Percentiles rank a stretch among this genome's conserved stretches.
Conservation (phyloP, 2,113 vertebrate species). For the Gymnarchus niloticus region DNA sequence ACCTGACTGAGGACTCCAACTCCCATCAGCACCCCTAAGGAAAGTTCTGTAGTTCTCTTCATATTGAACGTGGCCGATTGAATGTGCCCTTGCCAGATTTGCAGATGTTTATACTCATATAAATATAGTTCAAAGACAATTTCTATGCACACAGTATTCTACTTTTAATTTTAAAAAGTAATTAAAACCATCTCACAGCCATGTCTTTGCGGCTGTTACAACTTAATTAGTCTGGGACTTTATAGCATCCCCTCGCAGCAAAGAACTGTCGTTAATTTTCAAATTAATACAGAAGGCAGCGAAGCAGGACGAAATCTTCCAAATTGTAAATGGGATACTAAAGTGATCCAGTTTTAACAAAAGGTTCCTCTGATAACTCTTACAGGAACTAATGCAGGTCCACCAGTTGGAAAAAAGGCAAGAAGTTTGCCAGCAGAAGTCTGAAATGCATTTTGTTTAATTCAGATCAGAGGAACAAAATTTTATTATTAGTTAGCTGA, state of each 20-base stretch:
- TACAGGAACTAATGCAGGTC: background rate
- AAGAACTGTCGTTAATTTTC: conserved; percentile 51
- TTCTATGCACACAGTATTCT: conserved; percentile 41
- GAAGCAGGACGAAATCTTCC: conserved; percentile 41
- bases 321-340: conserved; percentile 52
- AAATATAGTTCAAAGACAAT: conserved; percentile 46
- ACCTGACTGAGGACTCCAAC: background rate
- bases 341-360: conserved; percentile 42
- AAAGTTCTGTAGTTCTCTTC: background rate
- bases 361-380: conserved; percentile 35
- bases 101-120: conserved; percentile 54
- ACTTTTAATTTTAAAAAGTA: conserved; percentile 60
- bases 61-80: background rate
- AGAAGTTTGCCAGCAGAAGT: background rate
- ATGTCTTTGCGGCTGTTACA: conserved; percentile 39
- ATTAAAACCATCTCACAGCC: conserved; percentile 61
- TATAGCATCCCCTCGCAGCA: conserved; percentile 45
- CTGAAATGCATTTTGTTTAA: too few species aligned
- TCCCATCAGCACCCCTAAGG: background rate
- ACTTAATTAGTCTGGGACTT: conserved; percentile 38
- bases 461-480: background rate
- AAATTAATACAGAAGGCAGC: conserved; percentile 49
- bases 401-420: background rate
- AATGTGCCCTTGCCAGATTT: conserved; percentile 19
- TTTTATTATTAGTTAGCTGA: background rate